Percentiles rank a stretch among this genome's conserved stretches.
phyloP scores from a whole-genome alignment of 2,113 vertebrate genomes.

The Sardina pilchardus region DNA sequence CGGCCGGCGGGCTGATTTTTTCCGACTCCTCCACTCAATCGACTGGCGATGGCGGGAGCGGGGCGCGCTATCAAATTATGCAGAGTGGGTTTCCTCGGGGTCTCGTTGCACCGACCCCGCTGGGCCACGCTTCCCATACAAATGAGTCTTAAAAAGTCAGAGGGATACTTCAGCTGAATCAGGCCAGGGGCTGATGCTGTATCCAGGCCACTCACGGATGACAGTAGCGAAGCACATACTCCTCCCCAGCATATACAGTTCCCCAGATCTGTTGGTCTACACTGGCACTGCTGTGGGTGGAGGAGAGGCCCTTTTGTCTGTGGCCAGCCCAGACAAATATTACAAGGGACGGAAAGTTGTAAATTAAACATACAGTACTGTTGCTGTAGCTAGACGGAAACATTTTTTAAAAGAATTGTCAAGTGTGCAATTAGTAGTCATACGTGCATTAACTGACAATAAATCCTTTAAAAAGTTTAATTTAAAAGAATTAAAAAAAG shows the following conservation, averaged over 20 bases:
- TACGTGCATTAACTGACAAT: slow-evolving; percentile 1
- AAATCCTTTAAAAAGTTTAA: slow-evolving; percentile 7
- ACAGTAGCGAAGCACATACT: neutral
- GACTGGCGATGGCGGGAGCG: slow-evolving; percentile 57
- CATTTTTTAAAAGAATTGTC: neutral
- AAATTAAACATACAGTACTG: neutral
- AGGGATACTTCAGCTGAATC: slow-evolving; percentile 38
- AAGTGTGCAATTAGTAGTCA: neutral
- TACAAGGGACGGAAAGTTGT: neutral
- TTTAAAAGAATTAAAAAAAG: neutral
- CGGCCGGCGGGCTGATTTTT: slow-evolving; percentile 50
- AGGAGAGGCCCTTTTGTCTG: neutral
- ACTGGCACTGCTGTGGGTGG: neutral
- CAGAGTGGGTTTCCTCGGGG: slow-evolving; percentile 59
- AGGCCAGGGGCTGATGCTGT: neutral
- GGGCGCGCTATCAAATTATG: slow-evolving; percentile 60
- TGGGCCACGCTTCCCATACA: slow-evolving; percentile 64
- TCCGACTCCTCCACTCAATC: slow-evolving; percentile 52
- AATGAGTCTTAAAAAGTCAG: slow-evolving; percentile 50
- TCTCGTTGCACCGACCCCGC: slow-evolving; percentile 62
- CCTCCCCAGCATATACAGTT: neutral
- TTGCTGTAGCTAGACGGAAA: neutral
- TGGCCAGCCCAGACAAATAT: neutral
- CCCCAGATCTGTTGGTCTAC: neutral
- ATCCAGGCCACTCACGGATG: neutral